Evolutionary conservation across 2,113 vertebrate genomes (phyloP).

Genomic region (Cromileptes altivelis): DNA sequence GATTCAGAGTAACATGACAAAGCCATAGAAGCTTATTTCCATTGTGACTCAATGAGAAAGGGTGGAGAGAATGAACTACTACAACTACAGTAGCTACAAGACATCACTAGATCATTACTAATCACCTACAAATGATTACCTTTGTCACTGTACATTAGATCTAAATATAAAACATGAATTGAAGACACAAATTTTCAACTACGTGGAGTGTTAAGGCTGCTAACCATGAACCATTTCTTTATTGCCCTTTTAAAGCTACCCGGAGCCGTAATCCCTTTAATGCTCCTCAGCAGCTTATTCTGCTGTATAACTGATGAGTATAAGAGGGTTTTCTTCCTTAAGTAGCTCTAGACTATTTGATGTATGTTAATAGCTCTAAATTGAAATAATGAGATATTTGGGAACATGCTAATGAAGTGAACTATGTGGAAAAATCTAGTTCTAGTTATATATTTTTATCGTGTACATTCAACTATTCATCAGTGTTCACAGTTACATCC

Average conservation of each 20-base stretch:
- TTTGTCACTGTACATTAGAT: background rate
- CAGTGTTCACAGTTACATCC: background rate
- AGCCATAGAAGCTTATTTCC: background rate
- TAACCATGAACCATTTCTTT: constrained; percentile 12
- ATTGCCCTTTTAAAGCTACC: constrained; percentile 28
- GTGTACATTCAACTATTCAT: background rate
- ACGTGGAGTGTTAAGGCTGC: background rate
- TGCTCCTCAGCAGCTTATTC: constrained; percentile 31
- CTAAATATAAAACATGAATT: background rate
- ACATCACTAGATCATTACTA: background rate
- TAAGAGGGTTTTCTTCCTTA: constrained; percentile 42
- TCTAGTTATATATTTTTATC: background rate
- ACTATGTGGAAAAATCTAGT: background rate
- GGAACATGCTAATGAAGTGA: background rate
- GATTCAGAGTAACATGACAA: background rate
- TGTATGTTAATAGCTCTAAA: constrained; percentile 8
- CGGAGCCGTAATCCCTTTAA: constrained; percentile 43
- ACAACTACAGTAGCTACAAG: background rate
- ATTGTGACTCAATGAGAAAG: background rate
- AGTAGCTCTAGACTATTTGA: constrained; percentile 11
- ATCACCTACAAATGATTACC: background rate
- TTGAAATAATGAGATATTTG: background rate
- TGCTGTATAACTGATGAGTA: constrained; percentile 16
- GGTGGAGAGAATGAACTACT: background rate
- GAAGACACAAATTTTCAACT: background rate